These are phyloP conservation scores for Pampus argenteus DNA, from an alignment of 2,797 vertebrate genomes.

Conservation along the genomic window DNA sequence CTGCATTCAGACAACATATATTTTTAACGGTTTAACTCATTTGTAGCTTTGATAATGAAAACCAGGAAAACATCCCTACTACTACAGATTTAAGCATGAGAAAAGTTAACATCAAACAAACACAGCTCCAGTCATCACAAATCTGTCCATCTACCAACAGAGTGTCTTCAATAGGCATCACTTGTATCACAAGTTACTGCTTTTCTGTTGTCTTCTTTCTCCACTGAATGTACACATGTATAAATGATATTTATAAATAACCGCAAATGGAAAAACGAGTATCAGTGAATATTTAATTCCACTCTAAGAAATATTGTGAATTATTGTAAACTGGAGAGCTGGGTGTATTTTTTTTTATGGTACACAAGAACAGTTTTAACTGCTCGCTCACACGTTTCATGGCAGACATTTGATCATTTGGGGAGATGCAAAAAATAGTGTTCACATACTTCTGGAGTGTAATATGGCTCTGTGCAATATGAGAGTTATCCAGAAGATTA, in stretches of 20 bases:
- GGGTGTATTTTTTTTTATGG: not conserved
- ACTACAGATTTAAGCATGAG: not conserved
- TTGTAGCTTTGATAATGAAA: not conserved
- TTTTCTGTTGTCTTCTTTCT: slow-evolving; percentile 14
- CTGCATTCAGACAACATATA: not conserved
- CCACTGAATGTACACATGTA: not conserved
- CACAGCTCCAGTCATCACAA: not conserved
- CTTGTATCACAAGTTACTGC: slow-evolving; percentile 6
- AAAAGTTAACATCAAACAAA: slow-evolving; percentile 14
- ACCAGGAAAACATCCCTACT: not conserved
- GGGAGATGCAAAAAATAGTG: slow-evolving; percentile 22
- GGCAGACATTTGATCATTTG: slow-evolving; percentile 38
- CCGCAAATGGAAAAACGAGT: slow-evolving; percentile 6
- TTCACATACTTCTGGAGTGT: slow-evolving; percentile 6
- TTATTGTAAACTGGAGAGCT: slow-evolving; percentile 13
- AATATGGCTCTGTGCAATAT: slow-evolving; percentile 29
- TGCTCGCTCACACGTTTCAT: slow-evolving; percentile 28
- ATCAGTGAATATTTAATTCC: slow-evolving; percentile 8
- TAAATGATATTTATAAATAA: slow-evolving; percentile 2
- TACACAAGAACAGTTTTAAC: slow-evolving; percentile 30
- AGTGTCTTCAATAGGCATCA: not conserved
- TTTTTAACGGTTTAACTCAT: too few species aligned
- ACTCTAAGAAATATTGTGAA: slow-evolving; percentile 6
- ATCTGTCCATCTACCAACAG: slow-evolving; percentile 1
- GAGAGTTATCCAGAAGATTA: slow-evolving; percentile 15